Evolutionary conservation across 2,888 invertebrate genomes (phyloP).

Genomic region (Ceraclea dissimilis): DNA sequence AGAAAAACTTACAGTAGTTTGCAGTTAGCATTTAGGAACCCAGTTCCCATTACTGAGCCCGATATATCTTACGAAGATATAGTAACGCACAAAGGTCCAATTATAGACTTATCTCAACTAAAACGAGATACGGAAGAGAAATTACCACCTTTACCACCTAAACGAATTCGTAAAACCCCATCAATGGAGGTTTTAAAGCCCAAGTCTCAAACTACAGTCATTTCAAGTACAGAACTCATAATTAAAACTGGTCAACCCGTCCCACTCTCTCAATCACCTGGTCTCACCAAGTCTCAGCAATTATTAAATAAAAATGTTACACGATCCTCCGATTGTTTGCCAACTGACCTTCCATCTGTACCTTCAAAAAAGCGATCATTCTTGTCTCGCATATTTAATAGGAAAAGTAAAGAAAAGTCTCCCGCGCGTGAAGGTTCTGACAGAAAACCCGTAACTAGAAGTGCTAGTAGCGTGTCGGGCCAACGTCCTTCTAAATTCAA

Average conservation of each 20-base stretch:
- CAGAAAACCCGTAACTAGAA: slow-evolving; percentile 49
- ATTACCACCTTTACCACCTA: slow-evolving; percentile 74
- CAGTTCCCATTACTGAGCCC: slow-evolving; percentile 52
- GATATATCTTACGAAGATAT: slow-evolving; percentile 56
- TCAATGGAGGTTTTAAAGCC: slow-evolving; percentile 37
- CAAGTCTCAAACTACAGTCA: slow-evolving; percentile 33
- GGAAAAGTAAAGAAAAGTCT: slow-evolving; percentile 37
- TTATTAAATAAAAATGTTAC: slow-evolving; percentile 29
- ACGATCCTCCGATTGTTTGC: slow-evolving; percentile 37
- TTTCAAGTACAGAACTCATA: slow-evolving; percentile 37
- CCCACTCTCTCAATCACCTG: slow-evolving; percentile 26
- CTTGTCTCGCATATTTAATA: slow-evolving; percentile 42
- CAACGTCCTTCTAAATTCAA: slow-evolving; percentile 47
- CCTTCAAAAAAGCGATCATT: slow-evolving; percentile 42
- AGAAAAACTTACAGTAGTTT: slow-evolving; percentile 76
- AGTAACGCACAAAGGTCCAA: slow-evolving; percentile 43
- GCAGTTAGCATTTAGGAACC: slow-evolving; percentile 80
- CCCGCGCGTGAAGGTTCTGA: slow-evolving; percentile 41
- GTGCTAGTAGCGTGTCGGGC: slow-evolving; percentile 55
- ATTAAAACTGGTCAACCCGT: slow-evolving; percentile 36
- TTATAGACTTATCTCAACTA: slow-evolving; percentile 45
- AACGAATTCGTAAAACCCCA: slow-evolving; percentile 56
- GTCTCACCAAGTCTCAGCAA: slow-evolving; percentile 27
- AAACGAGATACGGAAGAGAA: slow-evolving; percentile 52
- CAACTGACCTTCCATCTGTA: slow-evolving; percentile 38